These are phyloP conservation scores for Phrynocephalus versicolor DNA, from an alignment of 2,113 vertebrate species.

Conservation along the genomic window DNA sequence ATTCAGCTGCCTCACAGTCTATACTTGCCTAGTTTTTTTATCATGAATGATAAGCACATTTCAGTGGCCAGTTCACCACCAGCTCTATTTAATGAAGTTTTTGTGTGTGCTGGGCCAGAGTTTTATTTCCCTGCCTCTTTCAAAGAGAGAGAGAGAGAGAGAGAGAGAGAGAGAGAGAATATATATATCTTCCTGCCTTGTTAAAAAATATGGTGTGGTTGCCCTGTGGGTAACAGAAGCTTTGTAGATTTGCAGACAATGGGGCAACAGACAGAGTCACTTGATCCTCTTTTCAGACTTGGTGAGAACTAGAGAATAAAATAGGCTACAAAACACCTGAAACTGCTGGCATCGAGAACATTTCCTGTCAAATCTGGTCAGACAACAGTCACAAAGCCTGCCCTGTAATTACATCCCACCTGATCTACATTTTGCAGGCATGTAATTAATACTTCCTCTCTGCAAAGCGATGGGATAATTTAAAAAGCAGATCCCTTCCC, in stretches of 20 bases:
- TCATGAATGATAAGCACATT: no score
- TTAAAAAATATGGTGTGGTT: constrained; percentile 37
- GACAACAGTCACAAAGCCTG: constrained; percentile 81
- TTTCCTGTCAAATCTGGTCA: constrained; percentile 82
- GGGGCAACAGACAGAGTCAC: constrained; percentile 75
- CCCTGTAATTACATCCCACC: constrained; percentile 85
- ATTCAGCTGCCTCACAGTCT: no score
- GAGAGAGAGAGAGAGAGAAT: neutral
- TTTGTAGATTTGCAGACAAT: constrained; percentile 77
- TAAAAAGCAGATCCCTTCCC: constrained; percentile 74
- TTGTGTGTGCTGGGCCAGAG: no score
- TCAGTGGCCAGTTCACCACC: no score
- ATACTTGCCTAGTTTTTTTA: no score
- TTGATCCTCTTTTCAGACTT: constrained; percentile 71
- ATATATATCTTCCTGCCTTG: constrained; percentile 28
- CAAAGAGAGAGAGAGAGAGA: neutral
- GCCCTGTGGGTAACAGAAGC: constrained; percentile 64
- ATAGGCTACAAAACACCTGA: constrained; percentile 79
- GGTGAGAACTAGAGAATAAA: constrained; percentile 75
- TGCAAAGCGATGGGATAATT: constrained; percentile 79
- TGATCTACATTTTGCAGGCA: constrained; percentile 76
- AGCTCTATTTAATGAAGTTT: no score
- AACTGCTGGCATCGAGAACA: constrained; percentile 72
- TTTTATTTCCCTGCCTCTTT: no score
- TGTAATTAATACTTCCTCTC: constrained; percentile 88